phyloP scores from a whole-genome alignment of 2,113 vertebrate genomes.

The Alethe castanea region DNA sequence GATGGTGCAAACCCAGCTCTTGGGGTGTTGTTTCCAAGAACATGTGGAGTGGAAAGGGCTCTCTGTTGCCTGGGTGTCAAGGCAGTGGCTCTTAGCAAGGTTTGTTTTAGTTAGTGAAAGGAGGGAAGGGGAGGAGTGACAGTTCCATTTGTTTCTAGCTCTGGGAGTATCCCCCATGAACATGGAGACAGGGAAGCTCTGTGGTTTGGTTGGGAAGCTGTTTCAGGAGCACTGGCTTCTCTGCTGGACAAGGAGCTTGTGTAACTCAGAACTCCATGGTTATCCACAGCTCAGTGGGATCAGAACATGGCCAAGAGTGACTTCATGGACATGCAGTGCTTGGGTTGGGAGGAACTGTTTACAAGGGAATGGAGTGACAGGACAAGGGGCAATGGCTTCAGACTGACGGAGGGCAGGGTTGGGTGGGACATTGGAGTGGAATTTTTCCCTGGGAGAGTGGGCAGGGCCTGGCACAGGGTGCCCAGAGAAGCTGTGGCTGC shows the following conservation, averaged over 20 bases:
- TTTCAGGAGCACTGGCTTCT: background rate
- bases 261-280: too few species aligned
- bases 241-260: background rate
- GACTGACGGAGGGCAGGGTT: background rate
- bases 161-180: background rate
- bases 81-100: background rate
- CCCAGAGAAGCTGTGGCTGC: background rate
- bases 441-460: background rate
- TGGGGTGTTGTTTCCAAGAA: background rate
- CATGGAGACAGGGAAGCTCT: background rate
- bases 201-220: background rate
- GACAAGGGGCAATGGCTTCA: background rate
- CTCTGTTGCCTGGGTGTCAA: background rate
- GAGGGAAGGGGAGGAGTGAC: background rate
- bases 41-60: background rate
- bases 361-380: background rate
- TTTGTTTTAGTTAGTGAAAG: background rate
- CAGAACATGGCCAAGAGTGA: fast-evolving
- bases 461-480: fast-evolving
- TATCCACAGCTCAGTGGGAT: background rate
- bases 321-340: background rate
- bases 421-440: background rate
- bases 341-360: background rate
- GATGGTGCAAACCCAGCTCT: background rate
- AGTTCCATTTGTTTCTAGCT: background rate